phyloP scores from a whole-genome alignment of 2,113 vertebrate genomes.

The Rhinoptilus africanus region DNA sequence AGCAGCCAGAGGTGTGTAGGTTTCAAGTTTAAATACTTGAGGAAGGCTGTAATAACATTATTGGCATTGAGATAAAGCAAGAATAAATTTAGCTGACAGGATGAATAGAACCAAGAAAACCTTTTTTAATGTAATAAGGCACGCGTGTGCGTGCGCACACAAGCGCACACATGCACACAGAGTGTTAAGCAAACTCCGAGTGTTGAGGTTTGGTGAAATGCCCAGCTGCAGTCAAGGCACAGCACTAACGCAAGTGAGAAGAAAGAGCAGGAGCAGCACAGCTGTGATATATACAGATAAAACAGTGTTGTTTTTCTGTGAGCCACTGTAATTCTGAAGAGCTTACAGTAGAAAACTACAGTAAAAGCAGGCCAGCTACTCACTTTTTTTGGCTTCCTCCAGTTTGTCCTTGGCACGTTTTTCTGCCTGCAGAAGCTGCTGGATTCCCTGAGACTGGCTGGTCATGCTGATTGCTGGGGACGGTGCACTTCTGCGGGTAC shows the following conservation, averaged over 20 bases:
- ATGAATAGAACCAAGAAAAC: neutral
- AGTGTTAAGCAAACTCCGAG: neutral
- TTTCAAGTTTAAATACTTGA: neutral
- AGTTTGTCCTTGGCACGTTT: slow-evolving; percentile 81
- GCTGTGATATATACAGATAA: neutral
- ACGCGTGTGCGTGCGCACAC: rapidly evolving
- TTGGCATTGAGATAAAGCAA: neutral
- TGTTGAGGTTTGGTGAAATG: neutral
- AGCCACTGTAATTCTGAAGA: neutral
- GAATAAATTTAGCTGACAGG: neutral
- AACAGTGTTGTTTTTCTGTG: neutral
- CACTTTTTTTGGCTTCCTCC: slow-evolving; percentile 81
- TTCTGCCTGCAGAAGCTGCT: slow-evolving; percentile 80
- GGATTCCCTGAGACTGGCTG: slow-evolving; percentile 80
- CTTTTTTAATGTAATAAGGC: neutral
- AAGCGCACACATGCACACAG: too few species aligned
- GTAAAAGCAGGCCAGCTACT: slow-evolving; percentile 44
- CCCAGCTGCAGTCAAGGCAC: neutral
- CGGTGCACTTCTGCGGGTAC: neutral
- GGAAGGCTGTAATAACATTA: neutral
- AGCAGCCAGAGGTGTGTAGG: neutral
- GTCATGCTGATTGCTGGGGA: slow-evolving; percentile 55
- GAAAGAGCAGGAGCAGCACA: neutral
- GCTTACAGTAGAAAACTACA: neutral
- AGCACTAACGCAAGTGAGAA: neutral